Percentiles rank a stretch among this genome's conserved stretches.
phyloP scores from a whole-genome alignment of 2,797 vertebrate species.

The Monodelphis domestica region DNA sequence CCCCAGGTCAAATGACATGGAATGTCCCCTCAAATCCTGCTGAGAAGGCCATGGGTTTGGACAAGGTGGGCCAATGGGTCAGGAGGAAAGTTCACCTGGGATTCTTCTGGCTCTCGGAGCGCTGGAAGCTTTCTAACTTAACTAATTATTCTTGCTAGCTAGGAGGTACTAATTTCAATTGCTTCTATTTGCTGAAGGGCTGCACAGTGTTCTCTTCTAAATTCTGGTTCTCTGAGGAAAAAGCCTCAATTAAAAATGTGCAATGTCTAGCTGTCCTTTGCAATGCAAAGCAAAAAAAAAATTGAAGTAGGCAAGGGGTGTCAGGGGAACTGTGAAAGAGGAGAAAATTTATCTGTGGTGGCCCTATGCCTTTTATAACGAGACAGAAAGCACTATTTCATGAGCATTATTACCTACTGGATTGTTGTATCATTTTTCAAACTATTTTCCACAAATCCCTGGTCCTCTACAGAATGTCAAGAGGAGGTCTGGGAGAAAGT shows the following conservation, averaged over 20 bases:
- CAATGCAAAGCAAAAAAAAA: not conserved
- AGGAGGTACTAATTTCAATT: not conserved
- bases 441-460: not conserved
- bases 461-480: not conserved
- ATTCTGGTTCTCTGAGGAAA: not conserved
- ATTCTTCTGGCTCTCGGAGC: not conserved
- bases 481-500: not conserved
- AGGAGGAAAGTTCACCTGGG: not conserved
- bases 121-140: not conserved
- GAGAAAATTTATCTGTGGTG: not conserved
- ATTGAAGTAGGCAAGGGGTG: not conserved
- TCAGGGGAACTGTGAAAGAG: not conserved
- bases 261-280: not conserved
- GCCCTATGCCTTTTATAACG: not conserved
- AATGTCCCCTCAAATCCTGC: not conserved
- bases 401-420: not conserved
- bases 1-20: not conserved
- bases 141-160: not conserved
- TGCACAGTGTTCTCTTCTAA: not conserved
- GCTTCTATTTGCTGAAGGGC: not conserved
- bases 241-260: not conserved
- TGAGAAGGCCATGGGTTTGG: not conserved
- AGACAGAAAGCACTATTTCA: not conserved
- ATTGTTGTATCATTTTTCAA: not conserved
- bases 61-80: not conserved